Evolutionary conservation across 64 coral and sea anemone species (phyloP).

Genomic region (Pocillopora damicornis): DNA sequence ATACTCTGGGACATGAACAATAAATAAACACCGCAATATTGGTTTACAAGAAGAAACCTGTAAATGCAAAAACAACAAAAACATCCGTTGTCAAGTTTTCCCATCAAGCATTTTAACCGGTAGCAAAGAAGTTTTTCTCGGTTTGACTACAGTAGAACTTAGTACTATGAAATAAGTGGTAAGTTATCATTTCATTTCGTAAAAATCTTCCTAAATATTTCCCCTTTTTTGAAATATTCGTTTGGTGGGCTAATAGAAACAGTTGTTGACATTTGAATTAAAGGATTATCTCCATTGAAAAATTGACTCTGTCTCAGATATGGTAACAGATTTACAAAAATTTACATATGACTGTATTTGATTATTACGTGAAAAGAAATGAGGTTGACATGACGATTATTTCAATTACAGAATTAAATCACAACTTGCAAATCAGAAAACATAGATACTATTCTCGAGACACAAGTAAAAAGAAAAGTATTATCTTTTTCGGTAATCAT

Average conservation of each 20-base stretch:
- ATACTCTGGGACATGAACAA: too few species aligned
- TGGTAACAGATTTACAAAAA: not conserved
- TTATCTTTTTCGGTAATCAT: not conserved
- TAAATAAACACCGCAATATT: too few species aligned
- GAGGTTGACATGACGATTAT: not conserved
- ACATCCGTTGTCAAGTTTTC: too few species aligned
- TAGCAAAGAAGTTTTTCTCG: too few species aligned
- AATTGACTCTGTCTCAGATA: not conserved
- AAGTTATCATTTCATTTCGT: too few species aligned
- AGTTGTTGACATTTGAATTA: not conserved
- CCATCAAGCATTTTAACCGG: too few species aligned
- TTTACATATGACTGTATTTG: not conserved
- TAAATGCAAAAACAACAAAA: too few species aligned
- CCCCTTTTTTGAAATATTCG: too few species aligned
- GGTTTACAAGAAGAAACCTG: too few species aligned
- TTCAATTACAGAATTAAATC: not conserved
- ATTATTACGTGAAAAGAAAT: not conserved
- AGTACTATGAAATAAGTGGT: too few species aligned
- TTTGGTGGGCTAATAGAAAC: not conserved
- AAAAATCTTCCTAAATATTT: too few species aligned
- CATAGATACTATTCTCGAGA: not conserved
- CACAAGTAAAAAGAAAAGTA: not conserved
- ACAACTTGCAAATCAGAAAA: not conserved
- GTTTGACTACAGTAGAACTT: too few species aligned
- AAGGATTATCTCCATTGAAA: constrained; percentile 2